A percentile compares a stretch with the other conserved stretches of the same genome.
Evolutionary conservation across 2,888 invertebrate genomes (phyloP).

Genomic region (Lamellibrachia satsuma): DNA sequence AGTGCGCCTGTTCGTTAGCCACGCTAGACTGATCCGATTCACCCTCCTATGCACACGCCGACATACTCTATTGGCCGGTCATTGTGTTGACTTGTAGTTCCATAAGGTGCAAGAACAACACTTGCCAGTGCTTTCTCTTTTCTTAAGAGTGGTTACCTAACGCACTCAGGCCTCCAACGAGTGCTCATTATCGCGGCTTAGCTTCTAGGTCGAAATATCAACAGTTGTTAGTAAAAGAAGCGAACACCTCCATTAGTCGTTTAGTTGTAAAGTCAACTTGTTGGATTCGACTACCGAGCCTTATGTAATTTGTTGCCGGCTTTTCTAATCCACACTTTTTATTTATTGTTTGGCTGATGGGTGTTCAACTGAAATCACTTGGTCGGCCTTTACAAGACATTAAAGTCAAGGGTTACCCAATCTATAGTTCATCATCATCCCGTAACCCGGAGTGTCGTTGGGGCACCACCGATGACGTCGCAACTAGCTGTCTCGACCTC

Average conservation of each 20-base stretch:
- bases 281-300: neutral
- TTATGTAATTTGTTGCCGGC: neutral
- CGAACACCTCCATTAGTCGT: neutral
- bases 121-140: neutral
- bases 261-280: neutral
- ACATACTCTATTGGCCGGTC: neutral
- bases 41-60: neutral
- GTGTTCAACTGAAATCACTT: too few species aligned
- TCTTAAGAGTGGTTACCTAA: neutral
- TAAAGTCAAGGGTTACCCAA: too few species aligned
- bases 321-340: neutral
- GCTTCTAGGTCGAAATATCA: neutral
- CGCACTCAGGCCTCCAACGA: neutral
- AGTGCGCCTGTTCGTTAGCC: neutral
- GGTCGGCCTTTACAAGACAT: too few species aligned
- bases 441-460: too few species aligned
- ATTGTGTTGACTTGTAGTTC: neutral
- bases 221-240: neutral
- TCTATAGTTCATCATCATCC: too few species aligned
- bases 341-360: too few species aligned
- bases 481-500: too few species aligned
- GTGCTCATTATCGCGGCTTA: neutral
- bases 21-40: neutral
- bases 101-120: neutral
- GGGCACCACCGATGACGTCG: too few species aligned